These are phyloP conservation scores for Toxotes lorentzi DNA, from an alignment of 2,797 vertebrate species.

Conservation along the genomic window DNA sequence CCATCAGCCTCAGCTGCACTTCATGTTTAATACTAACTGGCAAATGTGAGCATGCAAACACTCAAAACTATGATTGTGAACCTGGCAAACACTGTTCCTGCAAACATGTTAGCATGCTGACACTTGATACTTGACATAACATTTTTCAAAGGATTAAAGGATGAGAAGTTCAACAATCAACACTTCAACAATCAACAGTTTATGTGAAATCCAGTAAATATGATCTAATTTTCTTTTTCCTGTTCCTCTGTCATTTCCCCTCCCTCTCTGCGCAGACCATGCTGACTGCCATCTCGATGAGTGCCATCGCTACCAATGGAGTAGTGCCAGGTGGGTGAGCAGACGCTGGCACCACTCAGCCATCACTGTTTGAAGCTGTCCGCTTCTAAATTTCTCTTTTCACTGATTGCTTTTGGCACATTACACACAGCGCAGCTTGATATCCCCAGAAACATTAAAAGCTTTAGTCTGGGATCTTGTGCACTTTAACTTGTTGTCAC, in stretches of 20 bases:
- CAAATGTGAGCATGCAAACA: background rate
- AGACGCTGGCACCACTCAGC: conserved; percentile 73
- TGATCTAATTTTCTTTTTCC: conserved; percentile 32
- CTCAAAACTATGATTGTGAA: background rate
- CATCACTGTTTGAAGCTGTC: conserved; percentile 75
- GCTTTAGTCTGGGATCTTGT: conserved; percentile 64
- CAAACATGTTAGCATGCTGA: background rate
- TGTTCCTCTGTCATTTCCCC: conserved; percentile 35
- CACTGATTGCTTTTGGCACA: conserved; percentile 75
- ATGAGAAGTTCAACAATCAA: background rate
- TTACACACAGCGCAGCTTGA: conserved; percentile 68
- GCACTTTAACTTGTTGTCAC: conserved; percentile 61
- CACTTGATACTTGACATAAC: background rate
- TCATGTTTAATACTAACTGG: background rate
- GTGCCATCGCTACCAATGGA: conserved; percentile 97
- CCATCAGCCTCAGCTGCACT: background rate
- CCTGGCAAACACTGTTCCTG: background rate
- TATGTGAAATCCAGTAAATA: conserved; percentile 16
- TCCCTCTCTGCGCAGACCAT: conserved; percentile 88
- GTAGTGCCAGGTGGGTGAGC: conserved; percentile 97
- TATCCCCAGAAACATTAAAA: conserved; percentile 70
- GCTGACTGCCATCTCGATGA: conserved; percentile 99
- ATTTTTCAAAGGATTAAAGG: background rate
- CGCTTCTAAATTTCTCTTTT: conserved; percentile 72
- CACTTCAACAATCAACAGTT: background rate